phyloP scores from a whole-genome alignment of 1,140 invertebrate genomes.

The Metaphire vulgaris region DNA sequence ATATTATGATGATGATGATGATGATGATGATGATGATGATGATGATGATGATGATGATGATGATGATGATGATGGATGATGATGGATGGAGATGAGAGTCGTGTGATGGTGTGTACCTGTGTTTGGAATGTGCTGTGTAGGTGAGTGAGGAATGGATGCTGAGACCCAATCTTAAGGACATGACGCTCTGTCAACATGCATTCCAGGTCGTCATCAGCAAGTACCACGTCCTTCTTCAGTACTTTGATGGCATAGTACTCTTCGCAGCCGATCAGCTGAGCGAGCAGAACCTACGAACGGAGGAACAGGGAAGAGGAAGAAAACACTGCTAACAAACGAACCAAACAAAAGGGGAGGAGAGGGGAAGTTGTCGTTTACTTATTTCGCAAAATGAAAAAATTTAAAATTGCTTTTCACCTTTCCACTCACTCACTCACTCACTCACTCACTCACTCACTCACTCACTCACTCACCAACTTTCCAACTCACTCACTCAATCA shows the following conservation, averaged over 20 bases:
- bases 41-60: too few species aligned
- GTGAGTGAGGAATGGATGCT: constrained; percentile 90
- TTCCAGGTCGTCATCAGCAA: constrained; percentile 95
- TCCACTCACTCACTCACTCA: not conserved
- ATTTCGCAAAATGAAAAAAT: too few species aligned
- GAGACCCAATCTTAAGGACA: constrained; percentile 83
- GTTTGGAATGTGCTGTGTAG: constrained; percentile 95
- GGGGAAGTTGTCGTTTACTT: too few species aligned
- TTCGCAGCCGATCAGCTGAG: constrained; percentile 79
- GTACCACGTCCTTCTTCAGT: constrained; percentile 90
- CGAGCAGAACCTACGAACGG: constrained; percentile 85
- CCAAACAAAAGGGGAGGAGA: too few species aligned
- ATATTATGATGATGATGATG: too few species aligned
- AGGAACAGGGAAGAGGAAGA: too few species aligned
- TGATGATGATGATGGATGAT: too few species aligned
- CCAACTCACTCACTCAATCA: not conserved
- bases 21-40: too few species aligned
- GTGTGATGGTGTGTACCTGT: too few species aligned
- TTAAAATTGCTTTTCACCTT: too few species aligned
- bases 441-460: not conserved
- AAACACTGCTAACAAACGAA: too few species aligned
- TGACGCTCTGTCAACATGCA: constrained; percentile 94
- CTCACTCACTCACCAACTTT: not conserved
- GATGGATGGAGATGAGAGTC: too few species aligned
- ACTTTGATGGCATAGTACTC: constrained; percentile 94